Base-by-base conservation (phyloP, 92 coral and sea anemone species). In the Palythoa grandiflora region DNA sequence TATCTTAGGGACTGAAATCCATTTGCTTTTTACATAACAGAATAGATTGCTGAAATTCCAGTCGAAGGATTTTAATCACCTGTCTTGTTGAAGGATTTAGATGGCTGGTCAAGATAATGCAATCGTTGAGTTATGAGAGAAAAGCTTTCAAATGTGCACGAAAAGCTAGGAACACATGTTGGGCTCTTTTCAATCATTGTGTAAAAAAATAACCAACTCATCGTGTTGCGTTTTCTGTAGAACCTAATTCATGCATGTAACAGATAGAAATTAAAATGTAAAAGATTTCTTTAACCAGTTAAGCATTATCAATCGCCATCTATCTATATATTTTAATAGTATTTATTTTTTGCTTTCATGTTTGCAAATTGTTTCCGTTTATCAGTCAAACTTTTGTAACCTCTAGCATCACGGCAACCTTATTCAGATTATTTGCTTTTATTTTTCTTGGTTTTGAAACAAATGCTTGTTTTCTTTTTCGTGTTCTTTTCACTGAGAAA, bases 61-160 rank as follows among this genome's bases (percentile, higher is more conserved):
- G 76, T 63, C 40, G 61, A 44, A 51, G 17, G 37, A 44, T 39
- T 28, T 48, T 35, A 51, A 68, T 44, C 37, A 14, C 50, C 47
- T 81, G 86, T 81, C 86, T 81, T 81, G 85, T 80, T 80, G 72
- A 63, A 19, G 86, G 86, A 81, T 81, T 81, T 66, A 81, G 86
- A 81, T 81, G 86, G 86, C 86, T 55, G 59, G 21, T 5, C 14
- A 40, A 65, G 86, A 81, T 81, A 81, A 81, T 19, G 16, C 5
- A 19, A 47, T 80, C 63, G 68, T 38, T 36, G 68, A 77, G 68
- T 51, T 52, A 54, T 77, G 66, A 77, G 39, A 75, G 60, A 77
- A 38, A 76, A 52, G 50, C 44, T 53, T 51, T 53, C 28, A 40
- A 11, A n/a, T 52, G 38, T 66, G 86, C 65, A 66, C 86, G 86